Evolutionary conservation across 2,113 vertebrate species (phyloP).

Genomic region (Diphyllodes magnificus): DNA sequence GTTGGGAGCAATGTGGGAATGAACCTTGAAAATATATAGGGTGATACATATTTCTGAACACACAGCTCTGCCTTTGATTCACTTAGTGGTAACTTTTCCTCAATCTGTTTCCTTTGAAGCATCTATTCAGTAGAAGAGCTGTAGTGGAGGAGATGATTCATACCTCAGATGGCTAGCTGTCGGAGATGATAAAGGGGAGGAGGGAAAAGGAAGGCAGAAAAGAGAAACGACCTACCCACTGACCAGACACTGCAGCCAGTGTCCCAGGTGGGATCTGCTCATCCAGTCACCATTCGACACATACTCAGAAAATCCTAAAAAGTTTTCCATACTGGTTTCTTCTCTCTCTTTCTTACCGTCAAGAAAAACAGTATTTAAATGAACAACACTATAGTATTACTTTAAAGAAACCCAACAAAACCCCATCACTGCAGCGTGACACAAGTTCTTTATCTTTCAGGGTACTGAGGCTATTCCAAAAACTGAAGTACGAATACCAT

Average conservation of each 20-base stretch:
- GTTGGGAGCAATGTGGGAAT: not conserved
- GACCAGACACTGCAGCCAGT: not conserved
- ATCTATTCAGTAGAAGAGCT: not conserved
- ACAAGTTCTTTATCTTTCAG: not conserved
- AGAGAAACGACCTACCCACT: not conserved
- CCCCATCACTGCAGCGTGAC: not conserved
- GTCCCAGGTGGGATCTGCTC: not conserved
- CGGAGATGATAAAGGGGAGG: not conserved
- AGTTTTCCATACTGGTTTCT: not conserved
- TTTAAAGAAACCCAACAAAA: not conserved
- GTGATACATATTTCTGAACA: not conserved
- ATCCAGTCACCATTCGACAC: not conserved
- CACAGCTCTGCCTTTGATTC: not conserved
- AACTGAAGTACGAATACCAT: not conserved
- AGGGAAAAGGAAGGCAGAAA: not conserved
- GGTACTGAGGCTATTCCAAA: not conserved
- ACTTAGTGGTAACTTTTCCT: not conserved
- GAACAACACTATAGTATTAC: not conserved
- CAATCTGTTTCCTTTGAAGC: not conserved
- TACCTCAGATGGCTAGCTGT: not conserved
- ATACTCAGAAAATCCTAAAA: not conserved
- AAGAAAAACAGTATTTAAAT: not conserved
- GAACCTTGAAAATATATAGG: not conserved
- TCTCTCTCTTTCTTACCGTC: not conserved
- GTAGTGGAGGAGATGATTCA: slow-evolving; percentile 19